Base-by-base conservation (phyloP, 2,797 vertebrate species). In the Poecilia wingei region DNA sequence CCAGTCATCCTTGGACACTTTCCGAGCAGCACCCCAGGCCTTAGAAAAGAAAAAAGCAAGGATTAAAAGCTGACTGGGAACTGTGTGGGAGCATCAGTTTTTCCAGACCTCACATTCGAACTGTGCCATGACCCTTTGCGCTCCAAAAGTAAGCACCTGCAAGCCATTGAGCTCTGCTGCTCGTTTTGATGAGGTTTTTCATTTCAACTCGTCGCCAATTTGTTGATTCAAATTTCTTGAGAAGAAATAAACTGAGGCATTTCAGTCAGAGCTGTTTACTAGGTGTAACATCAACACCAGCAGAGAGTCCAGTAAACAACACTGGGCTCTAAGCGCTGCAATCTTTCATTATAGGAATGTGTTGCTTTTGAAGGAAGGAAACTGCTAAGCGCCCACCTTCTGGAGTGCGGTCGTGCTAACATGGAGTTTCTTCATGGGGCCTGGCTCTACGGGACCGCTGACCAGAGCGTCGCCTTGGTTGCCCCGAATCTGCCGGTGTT, bases 1-100 rank as follows among this genome's bases (percentile, higher is more conserved):
- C 98, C 98, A 99, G 87, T 99, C 98, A 22, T 99, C 98, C 91
- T 99, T 99, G 88, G 98, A 99, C 87, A 99, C 98, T 92, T 99
- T 97, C 69, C 98, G 96, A 81, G 98, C 98, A 0, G 98, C 98
- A 79, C 98, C 98, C 98, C 98, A 99, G 33, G 98, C 98, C 98
- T 99, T 7, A 36, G 6, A 61, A 55, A 55, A 80, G 71, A 46
- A 87, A 81, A 14, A 3, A 10, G 28, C 33, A 68, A 64, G 71
- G 6, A 72, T 70, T 36, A 77, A 80, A 43, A 61, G 39, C 4
- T 80, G 76, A 74, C 3, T 79, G 81, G 72, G 81, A 92, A 88
- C 31, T 80, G 82, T n/a, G 79, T 81, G 86, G 86, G 81, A 85
- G 61, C 41, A 75, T 53, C 71, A 39, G 12, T 43, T 87, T 77